phyloP scores from a whole-genome alignment of 2,888 invertebrate species.

The Tenthredo distinguenda region DNA sequence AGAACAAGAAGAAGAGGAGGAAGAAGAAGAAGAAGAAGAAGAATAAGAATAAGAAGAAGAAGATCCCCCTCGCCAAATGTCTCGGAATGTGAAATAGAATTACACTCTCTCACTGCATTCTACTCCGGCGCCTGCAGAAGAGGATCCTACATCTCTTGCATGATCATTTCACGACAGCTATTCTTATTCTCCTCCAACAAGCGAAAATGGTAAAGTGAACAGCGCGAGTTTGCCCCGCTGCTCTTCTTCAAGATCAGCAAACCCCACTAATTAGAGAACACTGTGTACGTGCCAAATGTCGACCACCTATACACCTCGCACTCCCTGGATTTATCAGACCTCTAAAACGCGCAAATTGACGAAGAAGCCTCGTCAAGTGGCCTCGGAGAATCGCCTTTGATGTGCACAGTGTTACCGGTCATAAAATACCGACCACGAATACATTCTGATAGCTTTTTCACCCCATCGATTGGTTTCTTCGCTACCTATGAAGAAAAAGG shows the following conservation, averaged over 20 bases:
- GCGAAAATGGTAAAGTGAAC: conserved; percentile 59
- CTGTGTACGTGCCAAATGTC: conserved; percentile 30
- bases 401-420: not conserved
- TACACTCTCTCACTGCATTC: not conserved
- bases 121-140: conserved; percentile 21
- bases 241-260: conserved; percentile 62
- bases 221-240: not conserved
- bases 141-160: not conserved
- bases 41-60: not conserved
- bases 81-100: conserved; percentile 50
- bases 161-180: conserved; percentile 31
- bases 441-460: too few species aligned
- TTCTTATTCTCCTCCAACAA: conserved; percentile 18
- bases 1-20: not conserved
- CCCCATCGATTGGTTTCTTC: not conserved
- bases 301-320: conserved; percentile 55
- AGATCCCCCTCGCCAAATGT: conserved; percentile 18
- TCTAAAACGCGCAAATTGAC: not conserved
- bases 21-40: not conserved
- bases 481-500: not conserved
- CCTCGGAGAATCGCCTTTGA: not conserved
- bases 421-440: not conserved
- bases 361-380: not conserved
- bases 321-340: conserved; percentile 69
- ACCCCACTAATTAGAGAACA: conserved; percentile 40